Conservation (phyloP, 1,140 invertebrate species). For the Cydia strobilella region DNA sequence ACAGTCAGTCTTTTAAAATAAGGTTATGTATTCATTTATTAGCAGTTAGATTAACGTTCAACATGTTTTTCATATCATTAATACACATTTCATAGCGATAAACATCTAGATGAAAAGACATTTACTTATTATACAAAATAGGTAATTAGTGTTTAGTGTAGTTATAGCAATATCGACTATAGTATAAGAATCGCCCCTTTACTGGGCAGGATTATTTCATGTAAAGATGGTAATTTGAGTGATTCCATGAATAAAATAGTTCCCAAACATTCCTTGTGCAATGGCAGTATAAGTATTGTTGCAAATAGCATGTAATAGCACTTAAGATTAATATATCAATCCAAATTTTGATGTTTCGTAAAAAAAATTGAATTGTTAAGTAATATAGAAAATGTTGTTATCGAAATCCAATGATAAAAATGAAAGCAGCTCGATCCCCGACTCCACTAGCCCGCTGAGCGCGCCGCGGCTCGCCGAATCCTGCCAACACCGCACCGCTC, state of each 20-base stretch:
- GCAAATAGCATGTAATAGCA: constrained; percentile 16
- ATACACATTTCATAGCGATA: constrained; percentile 58
- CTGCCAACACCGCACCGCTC: not conserved
- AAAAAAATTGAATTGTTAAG: constrained; percentile 20
- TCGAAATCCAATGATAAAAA: not conserved
- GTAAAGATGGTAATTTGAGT: constrained; percentile 20
- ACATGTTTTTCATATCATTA: constrained; percentile 71
- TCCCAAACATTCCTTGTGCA: constrained; percentile 35
- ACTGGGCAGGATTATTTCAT: constrained; percentile 43
- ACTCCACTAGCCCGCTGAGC: not conserved
- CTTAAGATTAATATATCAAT: constrained; percentile 27
- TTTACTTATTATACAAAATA: constrained; percentile 48
- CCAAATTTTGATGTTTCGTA: constrained; percentile 27
- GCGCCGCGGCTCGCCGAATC: not conserved
- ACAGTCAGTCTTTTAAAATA: constrained; percentile 15
- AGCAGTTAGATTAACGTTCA: constrained; percentile 49
- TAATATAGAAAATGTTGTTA: constrained; percentile 9
- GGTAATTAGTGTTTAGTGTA: constrained; percentile 45
- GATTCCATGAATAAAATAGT: constrained; percentile 6
- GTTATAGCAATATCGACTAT: constrained; percentile 45
- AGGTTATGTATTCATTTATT: constrained; percentile 39
- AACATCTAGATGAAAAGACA: constrained; percentile 58
- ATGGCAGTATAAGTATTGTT: constrained; percentile 18
- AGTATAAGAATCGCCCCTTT: constrained; percentile 51
- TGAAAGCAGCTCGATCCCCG: not conserved